Conservation (phyloP, 2,888 invertebrate species). For the Philonicus albiceps region DNA sequence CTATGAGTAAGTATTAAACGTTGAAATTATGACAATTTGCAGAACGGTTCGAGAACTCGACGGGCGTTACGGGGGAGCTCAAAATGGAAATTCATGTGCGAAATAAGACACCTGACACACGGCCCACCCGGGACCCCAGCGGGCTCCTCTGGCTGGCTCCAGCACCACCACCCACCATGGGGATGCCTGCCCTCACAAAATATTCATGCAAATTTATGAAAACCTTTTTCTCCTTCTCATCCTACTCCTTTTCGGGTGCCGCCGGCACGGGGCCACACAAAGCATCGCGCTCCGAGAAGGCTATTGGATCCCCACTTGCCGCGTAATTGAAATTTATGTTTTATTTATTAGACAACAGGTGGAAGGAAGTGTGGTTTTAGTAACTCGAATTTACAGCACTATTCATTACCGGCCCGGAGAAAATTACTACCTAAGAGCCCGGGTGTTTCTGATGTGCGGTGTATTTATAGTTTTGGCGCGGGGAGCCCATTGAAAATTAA, state of each 20-base stretch:
- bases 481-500: not conserved
- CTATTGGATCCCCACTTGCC: not conserved
- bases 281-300: not conserved
- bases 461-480: not conserved
- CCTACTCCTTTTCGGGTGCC: not conserved
- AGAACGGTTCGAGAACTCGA: not conserved
- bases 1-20: not conserved
- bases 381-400: constrained; percentile 44
- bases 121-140: not conserved
- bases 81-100: constrained; percentile 26
- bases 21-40: constrained; percentile 23
- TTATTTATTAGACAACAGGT: constrained; percentile 47
- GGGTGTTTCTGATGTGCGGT: not conserved
- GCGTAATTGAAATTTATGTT: constrained; percentile 47
- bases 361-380: constrained; percentile 43
- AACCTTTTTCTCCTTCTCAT: not conserved
- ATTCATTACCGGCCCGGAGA: not conserved
- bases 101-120: constrained; percentile 18
- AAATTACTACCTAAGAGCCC: not conserved
- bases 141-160: not conserved
- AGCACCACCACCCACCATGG: not conserved
- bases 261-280: not conserved
- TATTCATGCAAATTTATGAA: constrained; percentile 43
- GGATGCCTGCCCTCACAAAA: not conserved
- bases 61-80: not conserved